These are phyloP conservation scores for Neosalanx taihuensis DNA, from an alignment of 2,797 vertebrate genomes.

Conservation along the genomic window DNA sequence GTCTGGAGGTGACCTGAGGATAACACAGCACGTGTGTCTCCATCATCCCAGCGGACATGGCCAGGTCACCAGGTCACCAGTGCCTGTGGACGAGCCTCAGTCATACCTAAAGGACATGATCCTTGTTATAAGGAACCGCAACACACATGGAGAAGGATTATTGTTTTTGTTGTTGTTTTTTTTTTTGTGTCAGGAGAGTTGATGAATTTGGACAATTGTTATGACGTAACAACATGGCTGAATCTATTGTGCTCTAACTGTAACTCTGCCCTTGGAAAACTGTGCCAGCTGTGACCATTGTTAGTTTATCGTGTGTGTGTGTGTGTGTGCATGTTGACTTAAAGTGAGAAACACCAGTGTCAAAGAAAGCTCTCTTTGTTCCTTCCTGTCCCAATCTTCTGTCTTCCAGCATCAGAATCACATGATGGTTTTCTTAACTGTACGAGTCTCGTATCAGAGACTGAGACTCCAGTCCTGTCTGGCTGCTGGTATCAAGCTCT, in stretches of 20 bases:
- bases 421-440: slow-evolving; percentile 54
- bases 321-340: slow-evolving; percentile 21
- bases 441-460: not conserved
- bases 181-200: slow-evolving; percentile 27
- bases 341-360: slow-evolving; percentile 9
- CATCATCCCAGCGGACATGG: slow-evolving; percentile 29
- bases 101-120: slow-evolving; percentile 37
- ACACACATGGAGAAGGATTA: slow-evolving; percentile 20
- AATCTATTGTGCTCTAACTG: not conserved
- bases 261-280: slow-evolving; percentile 17
- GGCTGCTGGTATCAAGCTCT: slow-evolving; percentile 64
- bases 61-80: slow-evolving; percentile 34
- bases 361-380: not conserved
- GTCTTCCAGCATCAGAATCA: slow-evolving; percentile 40
- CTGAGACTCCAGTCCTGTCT: slow-evolving; percentile 55
- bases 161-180: slow-evolving; percentile 27
- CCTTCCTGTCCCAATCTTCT: slow-evolving; percentile 38
- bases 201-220: slow-evolving; percentile 20
- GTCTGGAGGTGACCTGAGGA: slow-evolving; percentile 20
- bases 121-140: slow-evolving; percentile 34
- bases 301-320: slow-evolving; percentile 24
- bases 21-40: not conserved
- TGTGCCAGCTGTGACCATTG: slow-evolving; percentile 18
- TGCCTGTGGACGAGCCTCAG: slow-evolving; percentile 49
- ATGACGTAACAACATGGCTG: not conserved